Conservation (phyloP, 1,140 invertebrate genomes). For the Laodelphax striatellus region DNA sequence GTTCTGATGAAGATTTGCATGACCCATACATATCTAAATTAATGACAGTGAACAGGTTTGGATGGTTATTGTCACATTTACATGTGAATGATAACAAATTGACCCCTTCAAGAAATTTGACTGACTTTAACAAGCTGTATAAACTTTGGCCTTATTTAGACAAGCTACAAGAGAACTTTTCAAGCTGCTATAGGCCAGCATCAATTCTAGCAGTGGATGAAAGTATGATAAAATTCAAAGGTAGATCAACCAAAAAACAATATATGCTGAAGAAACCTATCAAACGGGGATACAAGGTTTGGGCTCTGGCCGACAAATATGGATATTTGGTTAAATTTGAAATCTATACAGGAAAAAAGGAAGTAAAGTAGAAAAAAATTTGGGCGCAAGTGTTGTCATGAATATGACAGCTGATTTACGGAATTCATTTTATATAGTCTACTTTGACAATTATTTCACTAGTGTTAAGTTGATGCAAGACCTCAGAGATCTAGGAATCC, state of each 20-base stretch:
- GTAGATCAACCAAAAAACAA: constrained; percentile 21
- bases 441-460: constrained; percentile 25
- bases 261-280: constrained; percentile 21
- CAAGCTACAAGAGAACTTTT: neutral
- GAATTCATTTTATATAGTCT: constrained; percentile 19
- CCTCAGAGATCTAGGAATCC: constrained; percentile 12
- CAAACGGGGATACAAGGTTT: constrained; percentile 22
- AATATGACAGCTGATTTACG: neutral
- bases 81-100: constrained; percentile 25
- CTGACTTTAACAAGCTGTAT: constrained; percentile 24
- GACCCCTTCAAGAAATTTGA: constrained; percentile 10
- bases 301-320: constrained; percentile 11
- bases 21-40: constrained; percentile 27
- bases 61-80: constrained; percentile 27
- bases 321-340: constrained; percentile 17
- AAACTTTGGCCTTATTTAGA: constrained; percentile 21
- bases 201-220: constrained; percentile 20
- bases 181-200: constrained; percentile 7
- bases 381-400: constrained; percentile 19
- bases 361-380: neutral
- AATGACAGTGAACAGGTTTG: constrained; percentile 32
- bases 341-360: constrained; percentile 19
- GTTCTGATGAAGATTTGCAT: constrained; percentile 26
- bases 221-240: constrained; percentile 24
- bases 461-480: constrained; percentile 17